Base-by-base conservation (phyloP, 2,797 vertebrate genomes). In the Gambusia yucatana region DNA sequence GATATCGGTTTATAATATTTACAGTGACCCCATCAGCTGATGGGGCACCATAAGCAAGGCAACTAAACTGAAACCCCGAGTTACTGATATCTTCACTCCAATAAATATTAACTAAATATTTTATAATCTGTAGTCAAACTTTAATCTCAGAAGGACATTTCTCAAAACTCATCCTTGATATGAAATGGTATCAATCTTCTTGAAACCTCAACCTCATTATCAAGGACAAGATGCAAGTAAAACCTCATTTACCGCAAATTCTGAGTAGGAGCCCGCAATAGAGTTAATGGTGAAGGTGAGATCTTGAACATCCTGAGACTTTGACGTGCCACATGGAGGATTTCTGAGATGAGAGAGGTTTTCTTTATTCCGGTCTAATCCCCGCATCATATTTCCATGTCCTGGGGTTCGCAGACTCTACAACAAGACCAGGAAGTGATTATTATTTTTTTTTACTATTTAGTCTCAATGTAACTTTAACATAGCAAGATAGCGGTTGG, bases 231-330 rank as follows among this genome's bases (percentile, higher is more conserved):
- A 82, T 14, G 47, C 13, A 88, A 52, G 22, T 39, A 83, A 87
- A 91, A 91, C 30, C 17, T 14, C 48, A 97, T 98, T 93, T 98
- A 99, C 98, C 97, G 96, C 96, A 97, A 99, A 99, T 90, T 98
- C 97, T 17, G 96, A 96, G 96, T 99, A 99, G 95, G 97, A 97
- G 96, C 95, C 97, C 93, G 97, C 97, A 89, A 98, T 89, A 89
- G 97, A 96, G 84, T 95, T 98, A 94, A 97, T 76, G 96, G 96
- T 97, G 92, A 65, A 63, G 61, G 30, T 63, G 33, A 90, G 95
- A 93, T 96, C 97, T 90, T 94, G 95, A 89, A 95, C 96, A 79
- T 95, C 92, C 85, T 94, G 94, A 88, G 92, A 91, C 83, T 92
- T 96, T 92, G 96, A 95, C 88, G 95, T 93, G 94, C 96, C 96